A percentile compares a stretch with the other conserved stretches of the same genome.
These are phyloP conservation scores for Ectobius pallidus DNA, from an alignment of 2,888 invertebrate genomes.

Conservation along the genomic window DNA sequence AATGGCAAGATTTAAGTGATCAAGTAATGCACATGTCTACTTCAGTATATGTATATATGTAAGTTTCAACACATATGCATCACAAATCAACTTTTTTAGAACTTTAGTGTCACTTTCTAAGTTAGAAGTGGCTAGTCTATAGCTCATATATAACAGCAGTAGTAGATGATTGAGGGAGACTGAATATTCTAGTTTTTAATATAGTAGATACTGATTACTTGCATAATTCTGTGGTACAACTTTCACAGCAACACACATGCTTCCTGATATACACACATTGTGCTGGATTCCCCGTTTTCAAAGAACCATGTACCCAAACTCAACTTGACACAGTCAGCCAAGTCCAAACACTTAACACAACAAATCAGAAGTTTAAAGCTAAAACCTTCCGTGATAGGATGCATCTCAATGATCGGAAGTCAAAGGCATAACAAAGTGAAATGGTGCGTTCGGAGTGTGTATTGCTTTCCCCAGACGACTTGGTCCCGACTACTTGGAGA, in stretches of 20 bases:
- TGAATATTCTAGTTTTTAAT: conserved; percentile 15
- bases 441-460: neutral
- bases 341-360: neutral
- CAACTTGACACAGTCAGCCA: neutral
- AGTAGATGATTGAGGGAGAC: conserved; percentile 12
- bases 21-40: neutral
- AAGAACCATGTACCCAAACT: conserved; percentile 18
- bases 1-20: conserved; percentile 17
- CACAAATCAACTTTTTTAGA: conserved; percentile 7
- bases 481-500: neutral
- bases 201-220: neutral
- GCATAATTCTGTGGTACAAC: neutral
- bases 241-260: neutral
- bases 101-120: conserved; percentile 11
- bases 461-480: neutral
- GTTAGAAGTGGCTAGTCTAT: conserved; percentile 2
- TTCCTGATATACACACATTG: conserved; percentile 1
- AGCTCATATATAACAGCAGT: conserved; percentile 14
- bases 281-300: neutral
- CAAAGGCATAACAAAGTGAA: neutral
- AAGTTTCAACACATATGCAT: conserved; percentile 13
- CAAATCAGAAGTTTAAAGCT: too few relatives aligned
- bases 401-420: too few relatives aligned
- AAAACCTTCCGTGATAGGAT: too few relatives aligned
- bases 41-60: neutral